Percentiles rank a stretch among this genome's conserved stretches.
These are phyloP conservation scores for Pollenia amentaria DNA, from an alignment of 2,888 invertebrate genomes.

Conservation along the genomic window DNA sequence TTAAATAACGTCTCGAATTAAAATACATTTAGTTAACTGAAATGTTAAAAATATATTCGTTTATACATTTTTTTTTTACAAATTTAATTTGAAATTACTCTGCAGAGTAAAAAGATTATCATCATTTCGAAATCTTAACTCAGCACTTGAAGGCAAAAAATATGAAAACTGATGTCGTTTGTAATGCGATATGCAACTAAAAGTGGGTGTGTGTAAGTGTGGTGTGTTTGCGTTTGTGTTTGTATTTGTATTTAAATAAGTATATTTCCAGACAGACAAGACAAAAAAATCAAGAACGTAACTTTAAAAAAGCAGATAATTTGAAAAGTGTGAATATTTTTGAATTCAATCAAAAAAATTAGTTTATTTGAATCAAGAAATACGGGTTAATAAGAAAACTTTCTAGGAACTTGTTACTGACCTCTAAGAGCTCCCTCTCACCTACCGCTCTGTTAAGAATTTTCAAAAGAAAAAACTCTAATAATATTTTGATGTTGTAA, in stretches of 20 bases:
- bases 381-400: neutral
- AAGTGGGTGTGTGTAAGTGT: neutral
- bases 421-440: neutral
- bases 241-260: neutral
- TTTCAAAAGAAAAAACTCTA: neutral
- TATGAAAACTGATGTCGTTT: constrained; percentile 61
- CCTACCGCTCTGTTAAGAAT: constrained; percentile 19
- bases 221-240: neutral
- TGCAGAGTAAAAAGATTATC: constrained; percentile 58
- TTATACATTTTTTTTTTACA: constrained; percentile 34
- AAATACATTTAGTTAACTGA: constrained; percentile 1
- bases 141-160: constrained; percentile 54
- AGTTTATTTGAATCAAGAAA: too few species aligned
- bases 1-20: constrained; percentile 13
- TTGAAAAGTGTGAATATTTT: too few species aligned
- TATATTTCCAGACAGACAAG: neutral
- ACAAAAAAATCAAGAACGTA: constrained; percentile 17
- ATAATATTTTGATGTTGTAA: constrained; percentile 49
- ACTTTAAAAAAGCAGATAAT: too few species aligned
- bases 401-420: too few species aligned
- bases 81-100: constrained; percentile 68
- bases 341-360: too few species aligned
- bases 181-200: constrained; percentile 57
- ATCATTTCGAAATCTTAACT: constrained; percentile 63
- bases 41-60: constrained; percentile 11